Evolutionary conservation across 2,888 invertebrate species (phyloP), one percentile per base, ranked within the genome.

Genomic region (Acleris cristana): DNA sequence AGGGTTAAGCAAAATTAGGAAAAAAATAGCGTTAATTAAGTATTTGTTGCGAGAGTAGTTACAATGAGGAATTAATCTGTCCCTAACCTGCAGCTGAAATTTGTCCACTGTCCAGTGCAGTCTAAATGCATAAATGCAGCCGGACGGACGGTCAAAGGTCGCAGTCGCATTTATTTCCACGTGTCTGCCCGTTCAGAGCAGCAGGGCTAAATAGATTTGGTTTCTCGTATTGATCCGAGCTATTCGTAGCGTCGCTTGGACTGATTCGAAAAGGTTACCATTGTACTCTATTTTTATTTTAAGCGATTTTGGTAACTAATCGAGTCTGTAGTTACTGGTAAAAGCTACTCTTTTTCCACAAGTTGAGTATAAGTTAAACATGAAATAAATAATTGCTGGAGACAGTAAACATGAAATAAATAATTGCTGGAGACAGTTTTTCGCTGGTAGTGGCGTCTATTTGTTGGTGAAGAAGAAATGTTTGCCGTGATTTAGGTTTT

Each of bases 171-270:
- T 78, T 75, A 74, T 74, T 74, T 73, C 71, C 61, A 48, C 61
- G 59, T 26, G 70, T 59, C 71, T 69, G 65, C 62, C 72, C 68
- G 68, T 70, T 62, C 67, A 63, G 70, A 48, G 26, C 58, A 45
- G 60, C 70, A 65, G 73, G 69, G 67, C 71, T 76, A 76, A 77
- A 77, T 74, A 75, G 72, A 77, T 77, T 75, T 71, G 76, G 76
- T 71, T 73, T 70, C 71, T 68, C 69, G 76, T 78, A 78, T 79
- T 73, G 79, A 78, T 78, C 78, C 68, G 64, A 53, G 73, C 73
- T 78, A 78, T 79, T 78, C 73, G 72, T 74, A 73, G 76, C 72
- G 45, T 55, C 58, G 56, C 48, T 26, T 69, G 70, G 74, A 70
- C 72, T 65, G 70, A 64, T 48, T 62, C 40, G 52, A 62, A 62